Percentiles rank a stretch among this genome's conserved stretches.
Evolutionary conservation across 2,888 invertebrate genomes (phyloP).

Genomic region (Hirudinaria manillensis): DNA sequence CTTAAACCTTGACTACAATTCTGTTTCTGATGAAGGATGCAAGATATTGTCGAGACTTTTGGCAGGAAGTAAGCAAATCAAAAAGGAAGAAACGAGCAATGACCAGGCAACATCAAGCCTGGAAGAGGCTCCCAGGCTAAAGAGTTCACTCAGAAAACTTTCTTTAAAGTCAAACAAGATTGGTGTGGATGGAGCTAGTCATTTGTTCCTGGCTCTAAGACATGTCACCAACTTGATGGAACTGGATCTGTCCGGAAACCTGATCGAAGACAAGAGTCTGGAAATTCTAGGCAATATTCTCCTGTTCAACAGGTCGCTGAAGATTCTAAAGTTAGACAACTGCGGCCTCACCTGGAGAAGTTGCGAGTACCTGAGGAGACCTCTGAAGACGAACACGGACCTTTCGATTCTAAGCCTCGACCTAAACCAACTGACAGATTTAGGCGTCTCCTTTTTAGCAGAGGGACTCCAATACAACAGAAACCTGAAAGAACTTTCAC

Average conservation of each 20-base stretch:
- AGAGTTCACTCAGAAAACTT: constrained; percentile 19
- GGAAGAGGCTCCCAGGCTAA: not conserved
- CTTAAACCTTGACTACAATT: constrained; percentile 7
- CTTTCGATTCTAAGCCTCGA: constrained; percentile 18
- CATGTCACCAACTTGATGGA: not conserved
- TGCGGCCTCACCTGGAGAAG: constrained; percentile 9
- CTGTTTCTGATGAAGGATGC: not conserved
- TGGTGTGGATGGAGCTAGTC: not conserved
- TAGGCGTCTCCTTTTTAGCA: not conserved
- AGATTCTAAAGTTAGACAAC: constrained; percentile 14
- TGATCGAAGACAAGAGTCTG: not conserved
- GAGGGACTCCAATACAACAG: constrained; percentile 24
- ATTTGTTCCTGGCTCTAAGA: not conserved
- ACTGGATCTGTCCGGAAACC: constrained; percentile 20
- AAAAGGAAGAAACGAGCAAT: not conserved
- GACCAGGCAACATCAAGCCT: not conserved
- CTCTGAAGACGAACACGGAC: constrained; percentile 21
- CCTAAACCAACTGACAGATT: constrained; percentile 15
- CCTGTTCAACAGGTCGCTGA: constrained; percentile 23
- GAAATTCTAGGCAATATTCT: not conserved
- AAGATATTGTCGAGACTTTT: not conserved
- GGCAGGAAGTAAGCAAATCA: constrained; percentile 1
- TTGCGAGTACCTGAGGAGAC: constrained; percentile 5
- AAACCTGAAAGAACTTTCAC: constrained; percentile 23
- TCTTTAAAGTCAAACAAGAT: constrained; percentile 17